Base-by-base conservation (phyloP, 1,140 invertebrate genomes). In the Saxidomus purpurata region DNA sequence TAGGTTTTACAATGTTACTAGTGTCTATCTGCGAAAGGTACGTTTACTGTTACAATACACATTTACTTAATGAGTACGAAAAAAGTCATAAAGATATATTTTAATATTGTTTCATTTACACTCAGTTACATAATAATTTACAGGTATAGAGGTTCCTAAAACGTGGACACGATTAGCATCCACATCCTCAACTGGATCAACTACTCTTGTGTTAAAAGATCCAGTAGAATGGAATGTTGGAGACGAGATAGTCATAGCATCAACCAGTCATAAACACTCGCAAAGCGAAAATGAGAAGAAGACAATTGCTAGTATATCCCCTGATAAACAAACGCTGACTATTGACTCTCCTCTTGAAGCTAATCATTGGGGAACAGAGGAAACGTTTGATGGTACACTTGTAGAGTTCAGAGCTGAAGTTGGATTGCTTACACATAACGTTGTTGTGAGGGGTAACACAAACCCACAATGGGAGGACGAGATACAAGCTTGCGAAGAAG, bases 181-280 rank as follows among this genome's bases (percentile, higher is more conserved):
- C 19, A 95, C 94, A 43, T 95, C 94, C 8, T 17, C 19, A 9
- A 88, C 86, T 59, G 94, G 94, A 0, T 76, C 28, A 9, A 91
- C 59, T 19, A 91, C 87, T 22, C 74, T 96, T 15, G 84, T 38
- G 25, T 86, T 95, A 8, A 55, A 90, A 47, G 69, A 92, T 31
- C 82, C 92, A 13, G 93, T 95, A 25, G 90, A 92, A 74, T 95
- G 95, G 95, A 59, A 91, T 84, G 90, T 93, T 25, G 94, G 94
- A 17, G 94, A 95, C 67, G 59, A 95, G 83, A 94, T 96, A 43
- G 93, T 95, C 28, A 93, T 96, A 63, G 94, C 95, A n/a, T 93
- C 94, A 22, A 95, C 95, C 17, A 93, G 95, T 15, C 74, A 92
- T 61, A 71, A 89, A 11, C 93, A 93, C 31, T 93, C 91, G 25